These are phyloP conservation scores for Venturia canescens DNA, from an alignment of 1,140 invertebrate genomes.

Conservation along the genomic window DNA sequence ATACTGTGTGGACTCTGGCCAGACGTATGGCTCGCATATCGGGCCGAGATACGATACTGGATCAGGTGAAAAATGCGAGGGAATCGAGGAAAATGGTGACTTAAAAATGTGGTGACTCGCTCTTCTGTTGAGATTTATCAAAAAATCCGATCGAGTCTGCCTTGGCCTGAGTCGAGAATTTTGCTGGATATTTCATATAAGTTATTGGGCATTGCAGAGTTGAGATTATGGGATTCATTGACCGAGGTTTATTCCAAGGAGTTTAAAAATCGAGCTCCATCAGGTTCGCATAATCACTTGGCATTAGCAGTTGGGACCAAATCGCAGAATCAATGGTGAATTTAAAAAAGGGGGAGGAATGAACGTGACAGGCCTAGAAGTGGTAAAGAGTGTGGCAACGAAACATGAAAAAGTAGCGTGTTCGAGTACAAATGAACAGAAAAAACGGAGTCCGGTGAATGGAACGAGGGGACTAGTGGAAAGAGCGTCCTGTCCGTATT, in stretches of 20 bases:
- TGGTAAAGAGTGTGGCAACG: conserved; percentile 39
- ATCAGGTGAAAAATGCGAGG: not conserved
- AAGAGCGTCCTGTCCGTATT: conserved; percentile 64
- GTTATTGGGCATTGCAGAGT: too few relatives aligned
- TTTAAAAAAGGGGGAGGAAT: conserved; percentile 45
- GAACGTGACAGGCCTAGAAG: conserved; percentile 19
- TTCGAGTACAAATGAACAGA: conserved; percentile 36
- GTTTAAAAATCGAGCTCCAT: not conserved
- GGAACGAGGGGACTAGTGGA: conserved; percentile 37
- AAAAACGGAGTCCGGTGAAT: not conserved
- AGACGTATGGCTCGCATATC: not conserved
- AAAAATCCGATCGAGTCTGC: too few relatives aligned
- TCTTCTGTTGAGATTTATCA: not conserved
- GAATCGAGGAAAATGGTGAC: not conserved
- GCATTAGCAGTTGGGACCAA: conserved; percentile 45
- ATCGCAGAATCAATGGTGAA: conserved; percentile 55
- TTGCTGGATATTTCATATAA: too few relatives aligned
- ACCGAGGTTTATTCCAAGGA: too few relatives aligned
- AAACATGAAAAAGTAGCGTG: conserved; percentile 37
- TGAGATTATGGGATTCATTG: too few relatives aligned
- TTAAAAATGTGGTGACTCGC: not conserved
- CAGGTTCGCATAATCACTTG: not conserved
- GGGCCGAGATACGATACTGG: not conserved
- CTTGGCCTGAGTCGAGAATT: too few relatives aligned
- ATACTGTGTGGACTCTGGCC: not conserved